These are phyloP conservation scores for Sympetrum striolatum DNA, from an alignment of 2,888 invertebrate genomes.

Conservation along the genomic window DNA sequence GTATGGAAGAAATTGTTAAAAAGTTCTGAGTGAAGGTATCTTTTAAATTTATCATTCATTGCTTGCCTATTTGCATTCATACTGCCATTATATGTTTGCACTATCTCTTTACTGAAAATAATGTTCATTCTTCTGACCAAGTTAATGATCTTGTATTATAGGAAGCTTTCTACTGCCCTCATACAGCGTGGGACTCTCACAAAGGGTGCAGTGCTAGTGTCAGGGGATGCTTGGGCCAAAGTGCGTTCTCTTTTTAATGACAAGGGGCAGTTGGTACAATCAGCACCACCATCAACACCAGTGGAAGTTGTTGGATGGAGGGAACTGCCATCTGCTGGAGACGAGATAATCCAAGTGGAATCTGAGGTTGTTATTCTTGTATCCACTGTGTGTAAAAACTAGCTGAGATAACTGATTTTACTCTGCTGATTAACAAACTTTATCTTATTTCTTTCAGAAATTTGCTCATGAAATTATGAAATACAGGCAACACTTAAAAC, in stretches of 20 bases:
- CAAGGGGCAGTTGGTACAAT: slow-evolving; percentile 69
- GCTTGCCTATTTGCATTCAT: too few species aligned
- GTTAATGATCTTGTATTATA: slow-evolving; percentile 54
- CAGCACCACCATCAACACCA: slow-evolving; percentile 81
- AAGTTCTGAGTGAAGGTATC: too few species aligned
- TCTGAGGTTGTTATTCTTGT: slow-evolving; percentile 67
- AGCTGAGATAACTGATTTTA: too few species aligned
- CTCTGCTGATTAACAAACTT: too few species aligned
- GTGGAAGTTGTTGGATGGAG: slow-evolving; percentile 92
- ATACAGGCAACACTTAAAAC: slow-evolving; percentile 68
- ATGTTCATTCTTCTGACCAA: not conserved
- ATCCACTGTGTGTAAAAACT: too few species aligned
- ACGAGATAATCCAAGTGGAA: slow-evolving; percentile 82
- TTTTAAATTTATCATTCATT: too few species aligned
- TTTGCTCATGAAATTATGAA: slow-evolving; percentile 72
- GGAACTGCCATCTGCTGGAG: slow-evolving; percentile 87
- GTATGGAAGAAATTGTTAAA: too few species aligned
- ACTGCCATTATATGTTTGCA: too few species aligned
- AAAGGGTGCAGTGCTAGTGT: slow-evolving; percentile 78
- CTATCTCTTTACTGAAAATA: not conserved
- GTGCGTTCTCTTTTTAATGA: slow-evolving; percentile 82
- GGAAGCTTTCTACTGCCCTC: slow-evolving; percentile 82
- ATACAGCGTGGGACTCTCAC: slow-evolving; percentile 86
- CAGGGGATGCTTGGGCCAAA: slow-evolving; percentile 85
- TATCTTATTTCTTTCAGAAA: slow-evolving; percentile 60